Evolutionary conservation across 2,797 vertebrate genomes (phyloP).

Genomic region (Chanos chanos): DNA sequence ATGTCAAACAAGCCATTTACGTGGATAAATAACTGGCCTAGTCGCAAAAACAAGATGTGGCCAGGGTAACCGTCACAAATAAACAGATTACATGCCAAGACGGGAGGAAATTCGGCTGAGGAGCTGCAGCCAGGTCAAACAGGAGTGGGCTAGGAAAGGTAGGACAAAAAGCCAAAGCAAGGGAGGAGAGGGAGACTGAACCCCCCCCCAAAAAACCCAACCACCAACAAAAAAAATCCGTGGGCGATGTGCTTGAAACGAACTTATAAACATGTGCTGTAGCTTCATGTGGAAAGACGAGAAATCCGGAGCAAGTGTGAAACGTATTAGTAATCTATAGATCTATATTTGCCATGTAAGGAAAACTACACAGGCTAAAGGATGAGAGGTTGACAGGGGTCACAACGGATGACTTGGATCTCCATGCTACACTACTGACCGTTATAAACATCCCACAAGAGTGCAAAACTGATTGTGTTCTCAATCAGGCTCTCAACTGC

Average conservation of each 20-base stretch:
- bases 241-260: too few species aligned
- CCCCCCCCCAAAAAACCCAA: too few species aligned
- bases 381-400: background rate
- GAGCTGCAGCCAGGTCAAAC: conserved; percentile 27
- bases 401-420: background rate
- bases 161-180: conserved; percentile 1
- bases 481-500: background rate
- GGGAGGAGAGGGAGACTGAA: background rate
- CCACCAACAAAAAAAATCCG: too few species aligned
- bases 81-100: conserved; percentile 33
- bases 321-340: too few species aligned
- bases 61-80: conserved; percentile 24
- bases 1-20: conserved; percentile 33
- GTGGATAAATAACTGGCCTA: conserved; percentile 34
- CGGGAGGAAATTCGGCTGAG: conserved; percentile 7
- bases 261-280: too few species aligned
- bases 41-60: conserved; percentile 38
- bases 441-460: too few species aligned
- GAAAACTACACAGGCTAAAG: too few species aligned
- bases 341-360: too few species aligned
- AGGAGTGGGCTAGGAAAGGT: conserved; percentile 13
- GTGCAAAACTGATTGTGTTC: background rate
- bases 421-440: background rate
- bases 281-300: too few species aligned
- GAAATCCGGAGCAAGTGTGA: too few species aligned